These are phyloP conservation scores for Bibio marci DNA, from an alignment of 2,888 invertebrate species.

Conservation along the genomic window DNA sequence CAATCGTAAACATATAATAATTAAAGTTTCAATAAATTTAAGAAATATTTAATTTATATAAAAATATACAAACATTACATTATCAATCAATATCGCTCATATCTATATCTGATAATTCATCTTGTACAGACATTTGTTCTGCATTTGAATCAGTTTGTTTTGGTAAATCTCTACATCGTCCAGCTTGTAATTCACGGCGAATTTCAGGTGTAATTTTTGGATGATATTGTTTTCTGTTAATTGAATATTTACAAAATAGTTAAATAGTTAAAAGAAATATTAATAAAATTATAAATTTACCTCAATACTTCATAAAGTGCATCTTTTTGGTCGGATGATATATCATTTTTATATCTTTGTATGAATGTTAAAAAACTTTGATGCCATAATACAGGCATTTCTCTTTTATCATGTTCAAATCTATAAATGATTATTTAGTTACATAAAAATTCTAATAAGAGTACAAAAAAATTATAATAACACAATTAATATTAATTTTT, in stretches of 20 bases:
- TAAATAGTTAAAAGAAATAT: not conserved
- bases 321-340: constrained; percentile 84
- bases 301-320: constrained; percentile 58
- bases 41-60: too few species aligned
- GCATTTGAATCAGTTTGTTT: too few species aligned
- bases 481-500: constrained; percentile 14
- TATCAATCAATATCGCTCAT: too few species aligned
- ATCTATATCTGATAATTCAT: too few species aligned
- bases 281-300: constrained; percentile 11
- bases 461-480: constrained; percentile 13
- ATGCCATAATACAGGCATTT: constrained; percentile 93
- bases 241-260: too few species aligned
- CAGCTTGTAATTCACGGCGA: constrained; percentile 67
- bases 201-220: constrained; percentile 52
- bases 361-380: constrained; percentile 86
- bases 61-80: too few species aligned
- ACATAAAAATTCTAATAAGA: too few species aligned
- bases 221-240: constrained; percentile 25
- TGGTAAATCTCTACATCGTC: constrained; percentile 68
- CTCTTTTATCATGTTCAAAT: constrained; percentile 65
- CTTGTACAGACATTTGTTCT: too few species aligned
- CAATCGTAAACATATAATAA: too few species aligned
- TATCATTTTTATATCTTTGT: constrained; percentile 88
- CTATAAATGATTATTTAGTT: constrained; percentile 32
- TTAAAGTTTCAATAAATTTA: too few species aligned